These are phyloP conservation scores for Leptonema lineaticorne DNA, from an alignment of 1,140 invertebrate genomes.

Conservation along the genomic window DNA sequence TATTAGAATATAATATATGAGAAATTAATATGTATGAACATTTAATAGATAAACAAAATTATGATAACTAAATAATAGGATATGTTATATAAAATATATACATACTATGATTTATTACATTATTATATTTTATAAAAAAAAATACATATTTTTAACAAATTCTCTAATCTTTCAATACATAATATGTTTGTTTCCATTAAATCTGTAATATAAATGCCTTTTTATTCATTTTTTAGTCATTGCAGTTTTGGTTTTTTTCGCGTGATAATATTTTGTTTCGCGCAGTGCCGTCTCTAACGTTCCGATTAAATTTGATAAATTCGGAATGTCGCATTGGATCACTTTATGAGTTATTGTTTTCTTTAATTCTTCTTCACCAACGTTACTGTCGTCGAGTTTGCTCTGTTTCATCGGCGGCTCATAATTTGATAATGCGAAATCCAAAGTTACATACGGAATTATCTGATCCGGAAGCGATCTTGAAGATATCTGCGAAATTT, in stretches of 20 bases:
- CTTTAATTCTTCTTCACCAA: slow-evolving; percentile 49
- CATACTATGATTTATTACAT: neutral
- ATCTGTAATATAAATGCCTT: neutral
- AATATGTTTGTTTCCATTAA: neutral
- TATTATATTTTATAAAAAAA: slow-evolving; percentile 4
- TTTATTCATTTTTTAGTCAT: slow-evolving; percentile 43
- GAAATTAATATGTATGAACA: neutral
- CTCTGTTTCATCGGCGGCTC: neutral
- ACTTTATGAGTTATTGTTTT: slow-evolving; percentile 49
- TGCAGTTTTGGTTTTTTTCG: slow-evolving; percentile 52
- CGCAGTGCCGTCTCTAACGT: slow-evolving; percentile 51
- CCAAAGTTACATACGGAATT: slow-evolving; percentile 25
- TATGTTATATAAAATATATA: slow-evolving; percentile 4
- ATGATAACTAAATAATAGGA: neutral
- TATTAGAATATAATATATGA: neutral
- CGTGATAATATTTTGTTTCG: slow-evolving; percentile 55
- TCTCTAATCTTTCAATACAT: neutral
- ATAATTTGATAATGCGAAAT: slow-evolving; percentile 25
- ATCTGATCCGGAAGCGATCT: slow-evolving; percentile 26
- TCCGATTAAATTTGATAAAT: slow-evolving; percentile 51
- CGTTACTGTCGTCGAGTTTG: slow-evolving; percentile 42
- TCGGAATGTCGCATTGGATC: slow-evolving; percentile 51
- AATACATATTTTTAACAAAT: slow-evolving; percentile 7
- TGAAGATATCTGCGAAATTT: slow-evolving; percentile 30
- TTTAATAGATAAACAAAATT: neutral